These are phyloP conservation scores for Mormoops blainvillei DNA, from an alignment of 2,113 vertebrate species.

Conservation along the genomic window DNA sequence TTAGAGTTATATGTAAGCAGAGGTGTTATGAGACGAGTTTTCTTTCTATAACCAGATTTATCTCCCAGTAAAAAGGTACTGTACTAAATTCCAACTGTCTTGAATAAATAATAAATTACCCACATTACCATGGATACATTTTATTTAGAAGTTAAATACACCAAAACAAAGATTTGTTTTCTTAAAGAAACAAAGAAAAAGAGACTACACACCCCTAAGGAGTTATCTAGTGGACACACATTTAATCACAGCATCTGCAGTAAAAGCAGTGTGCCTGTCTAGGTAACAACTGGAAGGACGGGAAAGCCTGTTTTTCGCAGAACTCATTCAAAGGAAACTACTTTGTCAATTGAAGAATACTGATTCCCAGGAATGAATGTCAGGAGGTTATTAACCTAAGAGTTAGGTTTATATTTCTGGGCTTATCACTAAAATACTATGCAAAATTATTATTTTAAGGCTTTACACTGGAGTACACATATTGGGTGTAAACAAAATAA, in stretches of 20 bases:
- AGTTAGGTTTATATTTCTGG: neutral
- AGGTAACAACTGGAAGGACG: neutral
- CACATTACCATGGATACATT: neutral
- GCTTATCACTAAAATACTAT: neutral
- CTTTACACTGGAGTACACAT: neutral
- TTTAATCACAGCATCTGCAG: neutral
- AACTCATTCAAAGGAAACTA: neutral
- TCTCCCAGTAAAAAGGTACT: constrained; percentile 11
- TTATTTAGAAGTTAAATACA: constrained; percentile 38
- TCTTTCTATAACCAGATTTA: neutral
- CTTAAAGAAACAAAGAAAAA: neutral
- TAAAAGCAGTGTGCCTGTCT: neutral
- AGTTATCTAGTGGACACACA: neutral
- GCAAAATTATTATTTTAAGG: neutral
- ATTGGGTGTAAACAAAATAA: neutral
- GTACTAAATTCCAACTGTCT: neutral
- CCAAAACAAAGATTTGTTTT: constrained; percentile 36
- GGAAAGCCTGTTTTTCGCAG: neutral
- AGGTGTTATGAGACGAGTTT: neutral
- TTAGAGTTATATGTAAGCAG: neutral
- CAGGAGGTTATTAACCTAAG: neutral
- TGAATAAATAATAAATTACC: constrained; percentile 33
- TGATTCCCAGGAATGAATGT: neutral
- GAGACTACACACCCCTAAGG: neutral
- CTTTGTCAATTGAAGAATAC: neutral